Evolutionary conservation across 2,113 vertebrate species (phyloP), one percentile per base, ranked within the genome.

Genomic region (Sinocyclocheilus rhinocerous): DNA sequence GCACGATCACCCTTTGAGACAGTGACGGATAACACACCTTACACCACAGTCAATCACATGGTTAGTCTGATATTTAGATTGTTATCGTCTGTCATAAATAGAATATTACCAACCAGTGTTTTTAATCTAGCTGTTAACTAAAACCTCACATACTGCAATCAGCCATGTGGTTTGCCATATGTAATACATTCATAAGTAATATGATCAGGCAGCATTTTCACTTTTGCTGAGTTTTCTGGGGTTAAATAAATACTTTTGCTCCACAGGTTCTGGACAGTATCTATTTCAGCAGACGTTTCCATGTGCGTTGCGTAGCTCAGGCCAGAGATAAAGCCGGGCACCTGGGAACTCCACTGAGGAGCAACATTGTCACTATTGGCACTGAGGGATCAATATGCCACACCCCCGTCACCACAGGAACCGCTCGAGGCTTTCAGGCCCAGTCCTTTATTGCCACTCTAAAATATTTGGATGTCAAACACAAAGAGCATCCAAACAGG

Each of bases 401-500:
- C 93, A 99, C 97, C 0, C 98, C 98, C 0, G 97, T 99, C 6
- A 97, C 97, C 10, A 97, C 98, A 0, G 98, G 98, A 75, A 97
- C 96, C 0, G 97, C 97, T 39, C 92, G 98, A 50, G 98, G 98
- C 0, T 99, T 99, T 95, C 98, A 99, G 92, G 98, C 98, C 0
- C 98, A 99, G 93, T 98, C 98, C 0, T 99, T 99, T 92, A 94
- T 99, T 1, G 98, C 98, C 65, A 97, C 96, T 0, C 94, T 99
- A 78, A 99, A 97, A 87, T 99, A 99, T 82, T 89, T 99, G 92
- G 98, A 99, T 0, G 97, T 99, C 76, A 99, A 98, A 86, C 97
- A 99, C 93, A 99, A 99, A 92, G 97, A 99, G 84, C 97, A 99
- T 80, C 97, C 98, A 2, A 99, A 99, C 95, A 96, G 98, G 98